Evolutionary conservation across 2,888 invertebrate genomes (phyloP), one percentile per base, ranked within the genome.

Genomic region (Drosophila neoperkinsi): DNA sequence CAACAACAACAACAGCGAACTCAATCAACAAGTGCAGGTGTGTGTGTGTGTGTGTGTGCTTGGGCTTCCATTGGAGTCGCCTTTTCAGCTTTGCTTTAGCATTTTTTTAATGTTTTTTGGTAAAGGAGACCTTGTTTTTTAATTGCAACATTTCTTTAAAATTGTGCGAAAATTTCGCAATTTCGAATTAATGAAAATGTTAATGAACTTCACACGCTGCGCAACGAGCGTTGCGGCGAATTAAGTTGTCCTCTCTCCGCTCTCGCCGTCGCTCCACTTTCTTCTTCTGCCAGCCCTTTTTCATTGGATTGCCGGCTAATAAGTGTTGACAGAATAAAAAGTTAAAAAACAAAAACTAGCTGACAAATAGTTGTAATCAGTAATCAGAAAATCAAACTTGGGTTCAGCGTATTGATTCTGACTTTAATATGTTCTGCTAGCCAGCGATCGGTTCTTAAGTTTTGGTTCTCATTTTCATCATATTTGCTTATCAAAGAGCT

Each of bases 1-100:
- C 78, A 63, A 50, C 66, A 71, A 64, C 79, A 67, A 57, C 69
- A 53, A 65, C 59, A 43, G 51, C 60, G 74, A 84, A 65, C 68
- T 84, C 77, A 84, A 91, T 91, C 92, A 92, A 91, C 92, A 92
- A 92, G 92, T 92, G 92, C 92, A 92, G 90, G 77, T 90, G 74
- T 77, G 79, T 79, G 79, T 79, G 56, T 41, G 30, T 41, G 13
- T n/a, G n/a, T 41, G 38, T 41, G 41, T 21, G 43, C 21, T 21
- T 21, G 13, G 30, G 30, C 41, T 49, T 50, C 30, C 60, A 30
- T n/a, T 21, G 53, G 61, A 36, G 51, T 49, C 50, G 50, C 43
- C 43, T 60, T 71, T 60, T 62, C 34, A 71, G 71, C 60, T 71
- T 66, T 53, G 56, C 58, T 50, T 55, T 30, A 21, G 31, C 56